Evolutionary conservation across 2,888 invertebrate species (phyloP).

Genomic region (Congeria kusceri): DNA sequence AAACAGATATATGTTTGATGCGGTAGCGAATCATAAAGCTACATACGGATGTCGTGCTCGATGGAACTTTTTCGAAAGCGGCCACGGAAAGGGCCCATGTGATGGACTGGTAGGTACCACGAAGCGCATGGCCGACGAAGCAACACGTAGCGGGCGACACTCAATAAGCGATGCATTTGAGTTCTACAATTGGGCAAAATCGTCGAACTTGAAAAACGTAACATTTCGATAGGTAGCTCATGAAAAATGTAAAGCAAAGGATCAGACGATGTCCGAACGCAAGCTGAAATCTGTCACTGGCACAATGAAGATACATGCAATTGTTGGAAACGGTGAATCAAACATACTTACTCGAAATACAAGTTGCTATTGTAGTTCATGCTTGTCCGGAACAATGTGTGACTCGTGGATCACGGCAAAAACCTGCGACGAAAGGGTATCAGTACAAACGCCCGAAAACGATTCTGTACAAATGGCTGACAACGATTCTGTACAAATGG

Average conservation of each 20-base stretch:
- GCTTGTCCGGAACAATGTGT: no score
- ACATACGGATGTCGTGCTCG: background rate
- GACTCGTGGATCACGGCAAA: no score
- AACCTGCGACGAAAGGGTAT: no score
- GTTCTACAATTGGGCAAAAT: conserved; percentile 16
- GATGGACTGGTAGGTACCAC: background rate
- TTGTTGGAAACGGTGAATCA: conserved; percentile 15
- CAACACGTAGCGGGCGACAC: conserved; percentile 8
- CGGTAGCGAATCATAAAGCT: conserved; percentile 20
- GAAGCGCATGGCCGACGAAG: conserved; percentile 23
- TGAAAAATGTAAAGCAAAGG: conserved; percentile 3
- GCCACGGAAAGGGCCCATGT: conserved; percentile 15
- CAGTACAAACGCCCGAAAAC: no score
- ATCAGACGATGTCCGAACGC: background rate
- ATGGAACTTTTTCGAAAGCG: conserved; percentile 32
- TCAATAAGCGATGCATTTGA: conserved; percentile 21
- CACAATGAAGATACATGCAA: conserved; percentile 33
- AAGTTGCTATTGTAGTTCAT: no score
- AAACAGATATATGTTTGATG: conserved; percentile 49
- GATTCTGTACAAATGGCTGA: no score
- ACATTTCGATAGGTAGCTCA: background rate
- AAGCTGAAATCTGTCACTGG: conserved; percentile 8
- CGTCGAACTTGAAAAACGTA: conserved; percentile 7
- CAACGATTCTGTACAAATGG: no score
- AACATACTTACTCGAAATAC: background rate